Percentiles rank a stretch among this genome's conserved stretches.
These are phyloP conservation scores for Hydrozoanthus gracilis DNA, from an alignment of 92 coral and sea anemone species.

Conservation along the genomic window DNA sequence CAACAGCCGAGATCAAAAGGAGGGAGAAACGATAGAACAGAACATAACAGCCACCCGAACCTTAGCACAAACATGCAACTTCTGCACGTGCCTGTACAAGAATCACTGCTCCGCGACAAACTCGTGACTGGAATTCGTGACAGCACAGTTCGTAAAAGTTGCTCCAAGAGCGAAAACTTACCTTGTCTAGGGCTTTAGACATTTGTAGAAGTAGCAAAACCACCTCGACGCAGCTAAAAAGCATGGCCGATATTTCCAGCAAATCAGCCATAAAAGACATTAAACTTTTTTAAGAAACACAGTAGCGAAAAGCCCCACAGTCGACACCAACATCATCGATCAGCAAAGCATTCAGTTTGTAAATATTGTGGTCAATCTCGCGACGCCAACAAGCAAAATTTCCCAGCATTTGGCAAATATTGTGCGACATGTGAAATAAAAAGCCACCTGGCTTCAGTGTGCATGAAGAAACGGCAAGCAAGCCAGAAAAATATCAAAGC, in stretches of 20 bases:
- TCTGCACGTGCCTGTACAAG: slow-evolving; percentile 30
- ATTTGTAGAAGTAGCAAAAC: slow-evolving; percentile 21
- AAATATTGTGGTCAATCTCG: slow-evolving; percentile 29
- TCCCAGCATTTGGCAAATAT: slow-evolving; percentile 21
- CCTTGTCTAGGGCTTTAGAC: slow-evolving; percentile 7
- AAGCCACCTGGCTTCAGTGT: slow-evolving; percentile 22
- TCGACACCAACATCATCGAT: slow-evolving; percentile 17
- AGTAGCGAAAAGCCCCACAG: slow-evolving; percentile 9
- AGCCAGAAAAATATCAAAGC: slow-evolving; percentile 17
- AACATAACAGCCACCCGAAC: slow-evolving; percentile 42
- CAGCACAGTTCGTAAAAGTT: slow-evolving; percentile 14
- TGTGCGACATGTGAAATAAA: slow-evolving; percentile 17
- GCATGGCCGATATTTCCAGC: slow-evolving; percentile 15
- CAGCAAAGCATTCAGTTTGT: slow-evolving; percentile 17
- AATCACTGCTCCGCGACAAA: slow-evolving; percentile 14
- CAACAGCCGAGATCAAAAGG: slow-evolving; percentile 23
- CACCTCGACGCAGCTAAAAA: slow-evolving; percentile 20
- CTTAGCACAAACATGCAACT: slow-evolving; percentile 43
- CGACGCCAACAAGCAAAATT: slow-evolving; percentile 19
- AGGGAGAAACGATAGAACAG: slow-evolving; percentile 40
- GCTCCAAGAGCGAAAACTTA: slow-evolving; percentile 2
- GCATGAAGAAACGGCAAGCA: slow-evolving; percentile 22
- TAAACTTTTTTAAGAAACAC: slow-evolving; percentile 30
- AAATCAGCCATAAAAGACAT: not conserved
- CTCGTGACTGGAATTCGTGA: slow-evolving; percentile 9